phyloP scores from a whole-genome alignment of 2,888 invertebrate species.

The Erebia aethiops region DNA sequence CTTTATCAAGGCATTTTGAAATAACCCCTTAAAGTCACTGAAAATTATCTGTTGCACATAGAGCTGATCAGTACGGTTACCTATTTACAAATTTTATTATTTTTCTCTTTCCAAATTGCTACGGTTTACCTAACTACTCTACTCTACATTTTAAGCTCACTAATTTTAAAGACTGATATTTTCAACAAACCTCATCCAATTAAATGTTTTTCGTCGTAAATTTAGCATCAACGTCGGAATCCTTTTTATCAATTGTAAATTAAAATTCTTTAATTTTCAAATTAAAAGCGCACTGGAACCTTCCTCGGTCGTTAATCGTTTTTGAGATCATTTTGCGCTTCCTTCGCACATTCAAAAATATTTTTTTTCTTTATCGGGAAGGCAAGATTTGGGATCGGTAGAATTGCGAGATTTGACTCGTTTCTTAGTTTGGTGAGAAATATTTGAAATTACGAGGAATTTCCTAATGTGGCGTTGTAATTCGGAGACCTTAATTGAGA shows the following conservation, averaged over 20 bases:
- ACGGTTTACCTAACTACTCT: no score
- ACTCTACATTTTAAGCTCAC: not conserved
- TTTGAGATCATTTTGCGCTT: constrained; percentile 27
- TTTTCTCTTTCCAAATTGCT: no score
- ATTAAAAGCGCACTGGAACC: constrained; percentile 11
- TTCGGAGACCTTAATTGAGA: constrained; percentile 37
- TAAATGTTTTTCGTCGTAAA: constrained; percentile 17
- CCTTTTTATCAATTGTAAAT: constrained; percentile 21
- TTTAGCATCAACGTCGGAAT: constrained; percentile 11
- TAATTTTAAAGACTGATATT: not conserved
- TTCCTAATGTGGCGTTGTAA: constrained; percentile 35
- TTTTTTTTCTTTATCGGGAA: constrained; percentile 30
- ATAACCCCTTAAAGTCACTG: no score
- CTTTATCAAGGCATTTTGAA: no score
- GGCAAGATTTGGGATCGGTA: constrained; percentile 20
- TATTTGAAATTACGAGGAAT: constrained; percentile 36
- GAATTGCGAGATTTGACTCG: constrained; percentile 29
- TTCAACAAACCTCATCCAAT: constrained; percentile 14
- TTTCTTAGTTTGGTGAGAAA: constrained; percentile 39
- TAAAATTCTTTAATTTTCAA: constrained; percentile 25
- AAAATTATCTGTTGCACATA: no score
- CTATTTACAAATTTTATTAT: no score
- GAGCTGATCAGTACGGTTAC: no score
- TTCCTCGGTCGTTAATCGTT: constrained; percentile 26
- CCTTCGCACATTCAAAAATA: constrained; percentile 31